Evolutionary conservation across 2,888 invertebrate genomes (phyloP), one percentile per base, ranked within the genome.

Genomic region (Scaptomyza caliginosa): DNA sequence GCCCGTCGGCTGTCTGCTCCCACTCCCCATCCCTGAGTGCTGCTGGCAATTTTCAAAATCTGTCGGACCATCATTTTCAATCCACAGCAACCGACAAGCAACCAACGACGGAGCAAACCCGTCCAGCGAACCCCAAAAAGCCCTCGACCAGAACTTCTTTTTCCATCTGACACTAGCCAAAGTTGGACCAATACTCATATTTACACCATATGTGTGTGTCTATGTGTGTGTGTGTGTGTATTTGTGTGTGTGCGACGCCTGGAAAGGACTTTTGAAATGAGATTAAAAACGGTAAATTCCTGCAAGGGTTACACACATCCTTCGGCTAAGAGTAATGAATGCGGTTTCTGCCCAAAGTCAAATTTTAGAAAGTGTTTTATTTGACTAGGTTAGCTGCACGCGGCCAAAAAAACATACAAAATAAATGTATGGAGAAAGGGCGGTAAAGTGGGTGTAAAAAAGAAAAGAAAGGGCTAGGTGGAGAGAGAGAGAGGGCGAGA

Each of bases 321-420:
- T 67, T 74, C 56, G 88, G 88, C 84, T 87, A 86, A 87, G 88
- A 89, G 89, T 89, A 89, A 89, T 89, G 86, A 89, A 88, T 89
- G 89, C 81, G 89, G 89, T 89, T 89, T 89, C 74, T 81, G 79
- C 86, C 81, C 79, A 74, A 70, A 88, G 85, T 81, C 81, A 86
- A 80, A 86, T 80, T 82, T 88, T 83, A 71, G 84, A 84, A 87
- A 85, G 85, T 84, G 86, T 86, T 84, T 86, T 84, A 84, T 86
- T 84, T 84, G 86, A 77, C 86, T 84, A 78, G 86, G 86, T 74
- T 78, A 74, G 74, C 55, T 65, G 69, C 54, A 69, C 58, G 52
- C 57, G 69, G 45, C 69, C 64, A 69, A 58, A 69, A 36, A 42
- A 45, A 16, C 34, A 43, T 50, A 56, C 7, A 49, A 36, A 71